Conservation (phyloP, 1,140 invertebrate species). For the Dendrolimus punctatus region DNA sequence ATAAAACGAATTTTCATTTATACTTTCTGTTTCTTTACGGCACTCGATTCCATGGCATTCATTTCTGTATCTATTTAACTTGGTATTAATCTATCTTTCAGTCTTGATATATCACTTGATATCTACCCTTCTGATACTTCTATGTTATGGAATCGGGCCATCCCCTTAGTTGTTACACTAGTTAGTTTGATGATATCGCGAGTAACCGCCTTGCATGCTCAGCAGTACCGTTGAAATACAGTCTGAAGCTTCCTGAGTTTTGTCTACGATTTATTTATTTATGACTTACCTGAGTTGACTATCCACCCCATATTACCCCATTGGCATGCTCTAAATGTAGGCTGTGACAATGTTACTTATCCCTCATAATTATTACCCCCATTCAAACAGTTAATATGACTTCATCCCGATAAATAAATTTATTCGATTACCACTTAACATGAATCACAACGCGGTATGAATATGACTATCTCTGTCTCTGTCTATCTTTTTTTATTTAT, state of each 20-base stretch:
- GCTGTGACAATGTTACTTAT: constrained; percentile 65
- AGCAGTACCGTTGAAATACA: constrained; percentile 35
- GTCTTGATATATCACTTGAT: constrained; percentile 15
- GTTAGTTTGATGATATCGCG: constrained; percentile 23
- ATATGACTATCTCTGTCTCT: constrained; percentile 58
- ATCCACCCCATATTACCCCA: constrained; percentile 33
- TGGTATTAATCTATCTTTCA: constrained; percentile 13
- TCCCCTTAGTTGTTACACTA: constrained; percentile 30
- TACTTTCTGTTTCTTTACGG: constrained; percentile 10
- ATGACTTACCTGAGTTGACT: constrained; percentile 44
- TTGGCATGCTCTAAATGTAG: constrained; percentile 61
- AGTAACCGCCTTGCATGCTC: constrained; percentile 45
- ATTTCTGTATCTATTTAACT: constrained; percentile 10
- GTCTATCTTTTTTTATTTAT: constrained; percentile 64
- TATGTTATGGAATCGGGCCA: constrained; percentile 45
- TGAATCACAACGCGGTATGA: constrained; percentile 56
- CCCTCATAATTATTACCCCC: constrained; percentile 35
- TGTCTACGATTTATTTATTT: constrained; percentile 29
- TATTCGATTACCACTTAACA: constrained; percentile 38
- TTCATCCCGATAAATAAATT: constrained; percentile 34
- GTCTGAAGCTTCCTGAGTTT: constrained; percentile 56
- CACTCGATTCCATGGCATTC: constrained; percentile 56
- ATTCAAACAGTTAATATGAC: constrained; percentile 68
- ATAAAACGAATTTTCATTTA: constrained; percentile 23
- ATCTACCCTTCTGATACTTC: constrained; percentile 19